Percentiles rank a stretch among this genome's conserved stretches.
Conservation (phyloP, 2,888 invertebrate genomes). For the Antheraea assamensis region DNA sequence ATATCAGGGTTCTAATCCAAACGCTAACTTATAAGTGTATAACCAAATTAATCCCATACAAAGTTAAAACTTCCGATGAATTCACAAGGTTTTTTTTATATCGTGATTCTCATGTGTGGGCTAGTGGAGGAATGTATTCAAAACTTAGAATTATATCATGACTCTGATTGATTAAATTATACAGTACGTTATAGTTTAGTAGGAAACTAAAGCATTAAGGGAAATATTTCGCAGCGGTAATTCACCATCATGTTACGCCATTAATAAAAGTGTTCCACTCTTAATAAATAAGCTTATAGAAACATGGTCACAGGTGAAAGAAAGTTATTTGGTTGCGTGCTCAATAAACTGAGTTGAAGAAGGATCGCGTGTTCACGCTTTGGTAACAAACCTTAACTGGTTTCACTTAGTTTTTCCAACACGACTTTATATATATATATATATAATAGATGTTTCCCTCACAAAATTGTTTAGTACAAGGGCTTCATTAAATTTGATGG, state of each 20-base stretch:
- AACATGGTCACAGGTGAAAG: neutral
- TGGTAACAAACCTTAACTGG: neutral
- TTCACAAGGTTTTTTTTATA: too few relatives aligned
- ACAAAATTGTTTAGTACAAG: neutral
- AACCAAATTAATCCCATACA: too few relatives aligned
- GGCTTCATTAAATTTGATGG: neutral
- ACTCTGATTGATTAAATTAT: too few relatives aligned
- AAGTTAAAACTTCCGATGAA: too few relatives aligned
- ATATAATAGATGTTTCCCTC: neutral
- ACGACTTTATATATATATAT: neutral
- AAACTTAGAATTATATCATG: too few relatives aligned
- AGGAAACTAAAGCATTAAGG: too few relatives aligned
- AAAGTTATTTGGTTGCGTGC: conserved; percentile 5
- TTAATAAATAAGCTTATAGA: neutral
- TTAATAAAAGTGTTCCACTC: neutral
- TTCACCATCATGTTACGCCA: neutral
- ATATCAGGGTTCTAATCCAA: too few relatives aligned
- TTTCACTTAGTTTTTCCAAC: neutral
- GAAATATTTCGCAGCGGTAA: too few relatives aligned
- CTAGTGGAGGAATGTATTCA: too few relatives aligned
- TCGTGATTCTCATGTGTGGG: too few relatives aligned
- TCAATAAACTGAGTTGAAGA: conserved; percentile 1
- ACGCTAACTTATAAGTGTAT: too few relatives aligned
- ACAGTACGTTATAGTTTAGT: too few relatives aligned
- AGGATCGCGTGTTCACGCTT: conserved; percentile 4